Percentiles rank a stretch among this genome's conserved stretches.
phyloP scores from a whole-genome alignment of 1,140 invertebrate species.

The Vollenhovia emeryi region DNA sequence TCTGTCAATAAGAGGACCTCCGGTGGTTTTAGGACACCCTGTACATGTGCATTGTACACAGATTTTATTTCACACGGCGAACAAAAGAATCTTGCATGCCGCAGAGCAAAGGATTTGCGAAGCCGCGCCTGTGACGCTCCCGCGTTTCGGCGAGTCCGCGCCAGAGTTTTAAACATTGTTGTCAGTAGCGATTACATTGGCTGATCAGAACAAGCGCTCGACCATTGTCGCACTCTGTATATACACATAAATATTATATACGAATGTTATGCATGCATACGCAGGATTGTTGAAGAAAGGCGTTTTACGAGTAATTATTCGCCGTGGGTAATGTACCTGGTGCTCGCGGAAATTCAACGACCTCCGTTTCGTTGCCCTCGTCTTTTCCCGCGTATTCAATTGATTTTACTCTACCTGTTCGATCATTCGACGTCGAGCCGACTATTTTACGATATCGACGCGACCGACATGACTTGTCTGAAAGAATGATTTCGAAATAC shows the following conservation, averaged over 20 bases:
- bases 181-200: conserved; percentile 37
- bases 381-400: neutral
- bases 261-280: conserved; percentile 7
- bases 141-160: neutral
- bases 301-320: neutral
- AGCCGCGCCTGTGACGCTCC: neutral
- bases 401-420: neutral
- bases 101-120: neutral
- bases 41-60: neutral
- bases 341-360: neutral
- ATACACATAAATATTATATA: conserved; percentile 49
- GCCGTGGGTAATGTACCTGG: neutral
- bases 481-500: neutral
- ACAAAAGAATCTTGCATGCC: conserved; percentile 8
- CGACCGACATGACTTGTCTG: neutral
- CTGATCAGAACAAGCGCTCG: conserved; percentile 44
- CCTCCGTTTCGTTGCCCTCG: neutral
- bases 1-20: no score
- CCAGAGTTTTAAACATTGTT: conserved; percentile 56
- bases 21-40: no score
- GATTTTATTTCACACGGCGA: neutral
- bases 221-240: conserved; percentile 38
- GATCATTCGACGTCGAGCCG: neutral
- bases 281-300: conserved; percentile 27
- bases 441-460: neutral